phyloP scores from a whole-genome alignment of 2,113 vertebrate genomes.

The Crotalus helleri region DNA sequence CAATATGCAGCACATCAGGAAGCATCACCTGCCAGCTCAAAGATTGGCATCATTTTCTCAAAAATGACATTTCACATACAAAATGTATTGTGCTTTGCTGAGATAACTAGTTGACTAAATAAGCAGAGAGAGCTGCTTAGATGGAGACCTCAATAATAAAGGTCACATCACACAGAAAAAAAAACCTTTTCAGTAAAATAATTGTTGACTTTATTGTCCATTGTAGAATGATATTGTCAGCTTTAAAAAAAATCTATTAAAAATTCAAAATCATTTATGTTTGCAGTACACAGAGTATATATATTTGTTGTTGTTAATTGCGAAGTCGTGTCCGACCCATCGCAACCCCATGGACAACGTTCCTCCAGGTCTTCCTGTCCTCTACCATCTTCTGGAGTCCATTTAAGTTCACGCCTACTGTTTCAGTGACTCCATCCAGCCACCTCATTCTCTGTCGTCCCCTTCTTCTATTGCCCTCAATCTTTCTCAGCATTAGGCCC shows the following conservation, averaged over 20 bases:
- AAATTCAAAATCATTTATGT: neutral
- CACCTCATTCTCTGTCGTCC: too few relatives aligned
- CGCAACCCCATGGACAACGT: too few relatives aligned
- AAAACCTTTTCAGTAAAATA: neutral
- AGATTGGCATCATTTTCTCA: conserved; percentile 31
- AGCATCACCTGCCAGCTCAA: conserved; percentile 22
- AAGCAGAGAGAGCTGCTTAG: neutral
- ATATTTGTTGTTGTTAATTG: too few relatives aligned
- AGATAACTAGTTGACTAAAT: neutral
- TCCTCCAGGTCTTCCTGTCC: too few relatives aligned
- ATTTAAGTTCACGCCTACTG: too few relatives aligned
- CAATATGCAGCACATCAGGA: conserved; percentile 55
- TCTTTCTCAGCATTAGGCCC: too few relatives aligned
- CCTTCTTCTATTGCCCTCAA: too few relatives aligned
- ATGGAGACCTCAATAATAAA: neutral
- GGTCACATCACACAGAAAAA: accelerated
- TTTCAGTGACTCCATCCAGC: too few relatives aligned
- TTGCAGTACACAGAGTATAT: neutral
- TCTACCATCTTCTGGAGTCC: too few relatives aligned
- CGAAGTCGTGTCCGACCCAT: too few relatives aligned
- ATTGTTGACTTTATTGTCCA: neutral
- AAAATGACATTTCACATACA: accelerated
- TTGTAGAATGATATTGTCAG: neutral
- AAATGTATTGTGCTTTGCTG: neutral
- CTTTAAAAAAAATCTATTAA: neutral